Evolutionary conservation across 35 echinoderm and acorn worm species (phyloP).

Genomic region (Heliocidaris tuberculata): DNA sequence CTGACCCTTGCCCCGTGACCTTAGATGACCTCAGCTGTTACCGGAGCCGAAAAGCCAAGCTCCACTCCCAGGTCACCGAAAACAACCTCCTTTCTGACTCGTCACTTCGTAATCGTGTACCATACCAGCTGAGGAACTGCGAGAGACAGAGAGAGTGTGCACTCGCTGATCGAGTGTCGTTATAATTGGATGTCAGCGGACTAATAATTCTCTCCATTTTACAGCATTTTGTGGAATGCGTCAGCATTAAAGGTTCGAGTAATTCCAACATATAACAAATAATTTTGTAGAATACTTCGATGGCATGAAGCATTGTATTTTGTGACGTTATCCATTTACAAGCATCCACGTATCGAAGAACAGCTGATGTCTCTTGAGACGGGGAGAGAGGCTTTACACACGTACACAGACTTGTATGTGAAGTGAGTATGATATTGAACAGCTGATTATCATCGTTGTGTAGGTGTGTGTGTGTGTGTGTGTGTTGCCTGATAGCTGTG

Average conservation of each 20-base stretch:
- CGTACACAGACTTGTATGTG: too few relatives aligned
- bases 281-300: not conserved
- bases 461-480: not conserved
- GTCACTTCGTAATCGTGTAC: not conserved
- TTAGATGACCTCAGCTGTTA: conserved; percentile 27
- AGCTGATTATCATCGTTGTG: not conserved
- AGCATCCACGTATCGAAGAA: not conserved
- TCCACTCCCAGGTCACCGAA: not conserved
- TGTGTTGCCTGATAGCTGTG: not conserved
- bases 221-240: not conserved
- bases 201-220: not conserved
- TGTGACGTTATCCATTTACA: not conserved
- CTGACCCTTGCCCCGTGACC: conserved; percentile 2
- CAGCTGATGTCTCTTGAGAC: not conserved
- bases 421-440: not conserved
- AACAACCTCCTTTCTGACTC: not conserved
- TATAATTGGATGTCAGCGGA: not conserved
- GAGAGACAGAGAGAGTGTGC: not conserved
- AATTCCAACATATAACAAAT: not conserved
- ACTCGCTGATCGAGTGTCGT: not conserved
- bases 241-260: not conserved
- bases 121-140: not conserved
- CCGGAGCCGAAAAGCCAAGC: conserved; percentile 15
- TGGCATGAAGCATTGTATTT: not conserved
- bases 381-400: not conserved